These are phyloP conservation scores for Prunella strophiata DNA, from an alignment of 2,797 vertebrate genomes.

Conservation along the genomic window DNA sequence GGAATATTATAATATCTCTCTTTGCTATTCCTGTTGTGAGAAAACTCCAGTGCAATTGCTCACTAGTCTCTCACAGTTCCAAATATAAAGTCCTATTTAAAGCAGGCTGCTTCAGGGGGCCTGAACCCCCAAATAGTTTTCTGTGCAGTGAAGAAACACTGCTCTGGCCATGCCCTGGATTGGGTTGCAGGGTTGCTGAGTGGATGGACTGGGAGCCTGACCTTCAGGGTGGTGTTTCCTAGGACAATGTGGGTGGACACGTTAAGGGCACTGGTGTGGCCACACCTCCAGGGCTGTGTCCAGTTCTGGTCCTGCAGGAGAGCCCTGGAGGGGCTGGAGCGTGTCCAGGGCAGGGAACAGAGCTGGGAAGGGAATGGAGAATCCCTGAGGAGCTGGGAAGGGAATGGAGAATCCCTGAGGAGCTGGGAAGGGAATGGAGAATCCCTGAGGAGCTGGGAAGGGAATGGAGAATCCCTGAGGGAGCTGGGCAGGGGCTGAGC, in stretches of 20 bases:
- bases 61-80: neutral
- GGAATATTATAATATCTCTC: neutral
- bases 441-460: no score
- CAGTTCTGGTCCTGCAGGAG: neutral
- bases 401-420: no score
- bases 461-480: no score
- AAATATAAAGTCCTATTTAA: neutral
- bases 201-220: neutral
- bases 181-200: neutral
- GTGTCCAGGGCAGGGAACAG: rapidly evolving
- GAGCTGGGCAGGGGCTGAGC: neutral
- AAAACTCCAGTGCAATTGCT: neutral
- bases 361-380: neutral
- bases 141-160: neutral
- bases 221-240: neutral
- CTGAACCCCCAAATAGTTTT: neutral
- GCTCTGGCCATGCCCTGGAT: neutral
- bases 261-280: neutral
- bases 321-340: neutral
- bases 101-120: neutral
- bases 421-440: no score
- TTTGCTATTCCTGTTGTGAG: neutral
- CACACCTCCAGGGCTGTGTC: rapidly evolving
- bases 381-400: neutral
- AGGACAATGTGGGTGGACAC: neutral